Conservation (phyloP, 2,113 vertebrate genomes). For the Poicephalus meyeri region DNA sequence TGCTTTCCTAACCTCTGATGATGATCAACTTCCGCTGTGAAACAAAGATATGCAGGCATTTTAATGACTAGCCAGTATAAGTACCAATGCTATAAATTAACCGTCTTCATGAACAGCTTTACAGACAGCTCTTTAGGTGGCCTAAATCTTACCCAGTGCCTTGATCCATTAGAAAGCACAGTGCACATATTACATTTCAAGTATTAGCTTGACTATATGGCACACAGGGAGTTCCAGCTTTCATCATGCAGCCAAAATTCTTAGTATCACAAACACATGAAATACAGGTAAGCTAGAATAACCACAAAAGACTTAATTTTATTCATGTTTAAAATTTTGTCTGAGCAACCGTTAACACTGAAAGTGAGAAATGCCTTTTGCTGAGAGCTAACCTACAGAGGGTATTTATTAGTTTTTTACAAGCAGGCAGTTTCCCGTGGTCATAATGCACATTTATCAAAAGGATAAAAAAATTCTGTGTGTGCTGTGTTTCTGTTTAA, state of each 20-base stretch:
- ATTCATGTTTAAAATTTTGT: neutral
- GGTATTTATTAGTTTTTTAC: neutral
- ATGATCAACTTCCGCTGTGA: neutral
- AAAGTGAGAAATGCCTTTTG: neutral
- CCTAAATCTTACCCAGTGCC: neutral
- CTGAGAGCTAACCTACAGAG: neutral
- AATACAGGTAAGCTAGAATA: neutral
- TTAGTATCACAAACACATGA: neutral
- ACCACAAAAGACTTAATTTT: neutral
- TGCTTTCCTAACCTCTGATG: neutral
- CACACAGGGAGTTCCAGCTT: neutral
- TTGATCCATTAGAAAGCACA: neutral
- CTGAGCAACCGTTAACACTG: neutral
- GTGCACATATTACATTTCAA: neutral
- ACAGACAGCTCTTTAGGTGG: neutral
- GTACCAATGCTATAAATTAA: neutral
- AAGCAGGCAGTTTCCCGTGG: neutral
- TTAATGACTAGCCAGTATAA: neutral
- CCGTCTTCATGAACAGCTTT: neutral
- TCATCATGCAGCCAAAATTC: neutral
- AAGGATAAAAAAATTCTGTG: neutral
- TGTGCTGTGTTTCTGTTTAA: neutral
- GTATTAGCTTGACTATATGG: neutral
- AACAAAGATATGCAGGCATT: neutral
- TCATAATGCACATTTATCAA: neutral